phyloP scores from a whole-genome alignment of 2,797 vertebrate genomes.

The Xyrichtys novacula region DNA sequence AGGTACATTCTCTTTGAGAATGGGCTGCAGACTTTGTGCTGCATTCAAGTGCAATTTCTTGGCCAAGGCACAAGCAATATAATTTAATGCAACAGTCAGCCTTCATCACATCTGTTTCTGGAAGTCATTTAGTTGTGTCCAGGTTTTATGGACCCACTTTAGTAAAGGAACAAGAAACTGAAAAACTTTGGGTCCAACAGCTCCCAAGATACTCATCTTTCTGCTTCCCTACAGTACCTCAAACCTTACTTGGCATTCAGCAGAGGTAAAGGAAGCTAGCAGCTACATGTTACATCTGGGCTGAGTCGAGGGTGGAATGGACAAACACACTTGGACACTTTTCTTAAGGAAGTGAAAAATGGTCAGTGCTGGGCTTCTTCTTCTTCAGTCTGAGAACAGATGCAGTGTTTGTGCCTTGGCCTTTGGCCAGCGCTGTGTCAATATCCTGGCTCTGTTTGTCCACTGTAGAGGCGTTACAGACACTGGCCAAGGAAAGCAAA shows the following conservation, averaged over 20 bases:
- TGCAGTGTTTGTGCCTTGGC: constrained; percentile 68
- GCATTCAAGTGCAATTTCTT: not conserved
- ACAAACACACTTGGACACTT: constrained; percentile 57
- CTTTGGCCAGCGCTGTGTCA: constrained; percentile 66
- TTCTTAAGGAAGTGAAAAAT: constrained; percentile 61
- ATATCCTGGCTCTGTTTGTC: constrained; percentile 74
- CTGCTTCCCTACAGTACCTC: not conserved
- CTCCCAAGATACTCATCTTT: constrained; percentile 10
- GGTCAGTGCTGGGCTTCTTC: constrained; percentile 32
- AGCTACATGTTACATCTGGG: constrained; percentile 67
- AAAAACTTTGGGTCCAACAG: not conserved
- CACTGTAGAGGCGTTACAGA: constrained; percentile 57
- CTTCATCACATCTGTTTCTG: not conserved
- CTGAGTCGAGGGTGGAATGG: constrained; percentile 49
- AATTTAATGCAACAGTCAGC: not conserved
- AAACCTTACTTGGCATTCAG: constrained; percentile 28
- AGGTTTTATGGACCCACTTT: constrained; percentile 1
- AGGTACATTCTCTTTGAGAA: not conserved
- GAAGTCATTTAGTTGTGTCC: not conserved
- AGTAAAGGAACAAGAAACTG: constrained; percentile 8
- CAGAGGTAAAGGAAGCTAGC: constrained; percentile 49
- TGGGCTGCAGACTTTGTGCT: not conserved
- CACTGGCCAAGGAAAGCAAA: constrained; percentile 62
- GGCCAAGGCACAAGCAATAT: not conserved
- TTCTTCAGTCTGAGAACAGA: constrained; percentile 61